phyloP scores from a whole-genome alignment of 2,888 invertebrate genomes.

The Tetropium fuscum region DNA sequence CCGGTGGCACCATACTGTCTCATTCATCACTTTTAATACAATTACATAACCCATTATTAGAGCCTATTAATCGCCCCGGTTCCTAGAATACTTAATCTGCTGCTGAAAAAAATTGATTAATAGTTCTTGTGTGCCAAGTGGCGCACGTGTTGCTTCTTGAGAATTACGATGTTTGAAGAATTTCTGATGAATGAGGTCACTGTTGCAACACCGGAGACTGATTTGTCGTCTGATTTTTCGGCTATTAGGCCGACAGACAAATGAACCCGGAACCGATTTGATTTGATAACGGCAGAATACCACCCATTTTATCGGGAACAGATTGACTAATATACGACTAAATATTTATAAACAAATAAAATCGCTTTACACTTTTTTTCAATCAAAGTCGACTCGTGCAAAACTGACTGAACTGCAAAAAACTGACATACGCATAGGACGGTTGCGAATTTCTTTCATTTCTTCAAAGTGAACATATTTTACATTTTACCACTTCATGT shows the following conservation, averaged over 20 bases:
- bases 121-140: constrained; percentile 1
- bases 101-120: constrained; percentile 4
- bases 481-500: no score
- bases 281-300: not conserved
- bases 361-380: no score
- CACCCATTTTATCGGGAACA: no score
- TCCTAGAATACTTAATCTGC: not conserved
- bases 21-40: constrained; percentile 12
- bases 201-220: not conserved
- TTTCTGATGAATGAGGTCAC: not conserved
- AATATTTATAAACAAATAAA: no score
- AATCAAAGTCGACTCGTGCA: no score
- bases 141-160: constrained; percentile 7
- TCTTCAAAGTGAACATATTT: no score
- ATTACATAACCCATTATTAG: constrained; percentile 7
- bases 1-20: constrained; percentile 19
- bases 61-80: not conserved
- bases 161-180: not conserved
- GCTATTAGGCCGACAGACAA: not conserved
- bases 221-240: not conserved
- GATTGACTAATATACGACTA: no score
- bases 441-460: no score
- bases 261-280: not conserved
- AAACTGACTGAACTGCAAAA: no score
- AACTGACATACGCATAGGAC: no score